Conservation (phyloP, 1,140 invertebrate species). For the Drosophila subobscura region DNA sequence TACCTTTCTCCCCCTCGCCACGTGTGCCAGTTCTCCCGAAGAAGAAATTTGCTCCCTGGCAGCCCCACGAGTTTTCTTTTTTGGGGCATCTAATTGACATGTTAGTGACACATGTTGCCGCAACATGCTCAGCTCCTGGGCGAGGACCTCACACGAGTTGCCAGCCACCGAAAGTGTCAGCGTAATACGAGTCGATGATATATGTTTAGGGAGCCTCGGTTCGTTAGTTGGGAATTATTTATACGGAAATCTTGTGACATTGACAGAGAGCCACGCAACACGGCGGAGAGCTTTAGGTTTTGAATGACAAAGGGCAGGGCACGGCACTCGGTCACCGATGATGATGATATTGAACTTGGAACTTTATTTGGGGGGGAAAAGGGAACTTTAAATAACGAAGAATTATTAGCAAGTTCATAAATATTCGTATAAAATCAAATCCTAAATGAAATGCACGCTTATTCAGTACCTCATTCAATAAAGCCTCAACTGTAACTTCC, state of each 20-base stretch:
- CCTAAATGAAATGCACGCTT: background rate
- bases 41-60: constrained; percentile 19
- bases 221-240: constrained; percentile 66
- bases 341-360: constrained; percentile 44
- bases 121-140: constrained; percentile 55
- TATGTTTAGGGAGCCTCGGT: constrained; percentile 74
- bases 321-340: too few relatives aligned
- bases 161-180: constrained; percentile 58
- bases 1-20: constrained; percentile 28
- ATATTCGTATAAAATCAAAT: too few relatives aligned
- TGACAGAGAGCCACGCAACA: constrained; percentile 23
- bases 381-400: background rate
- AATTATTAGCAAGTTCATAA: background rate
- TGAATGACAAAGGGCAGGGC: constrained; percentile 17
- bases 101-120: constrained; percentile 78
- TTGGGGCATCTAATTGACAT: constrained; percentile 79
- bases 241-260: constrained; percentile 64
- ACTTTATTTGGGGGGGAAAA: background rate
- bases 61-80: constrained; percentile 38
- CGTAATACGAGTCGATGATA: constrained; percentile 77
- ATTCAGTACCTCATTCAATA: constrained; percentile 3
- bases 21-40: constrained; percentile 38
- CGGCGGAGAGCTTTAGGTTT: constrained; percentile 33
- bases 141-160: constrained; percentile 68
- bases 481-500: constrained; percentile 3